phyloP scores from a whole-genome alignment of 2,113 vertebrate species.

The Nothoprocta perdicaria region DNA sequence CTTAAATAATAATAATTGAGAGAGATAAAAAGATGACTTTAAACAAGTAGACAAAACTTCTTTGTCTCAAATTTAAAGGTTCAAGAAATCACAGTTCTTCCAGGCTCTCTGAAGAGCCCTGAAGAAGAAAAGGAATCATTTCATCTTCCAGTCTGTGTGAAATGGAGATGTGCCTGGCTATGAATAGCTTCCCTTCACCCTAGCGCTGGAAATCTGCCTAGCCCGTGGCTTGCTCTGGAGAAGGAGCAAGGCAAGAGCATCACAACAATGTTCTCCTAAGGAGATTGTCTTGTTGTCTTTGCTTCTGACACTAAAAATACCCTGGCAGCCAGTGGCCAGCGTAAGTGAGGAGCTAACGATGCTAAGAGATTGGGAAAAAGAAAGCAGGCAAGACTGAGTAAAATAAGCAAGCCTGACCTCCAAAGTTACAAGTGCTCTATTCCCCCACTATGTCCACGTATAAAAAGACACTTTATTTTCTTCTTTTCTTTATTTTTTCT shows the following conservation, averaged over 20 bases:
- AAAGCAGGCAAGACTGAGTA: not conserved
- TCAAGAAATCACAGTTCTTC: not conserved
- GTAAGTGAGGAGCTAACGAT: not conserved
- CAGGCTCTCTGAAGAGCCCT: slow-evolving; percentile 33
- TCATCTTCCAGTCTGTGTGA: slow-evolving; percentile 45
- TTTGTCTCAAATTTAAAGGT: slow-evolving; percentile 1
- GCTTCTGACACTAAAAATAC: not conserved
- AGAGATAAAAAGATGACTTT: slow-evolving; percentile 16
- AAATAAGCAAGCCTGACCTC: not conserved
- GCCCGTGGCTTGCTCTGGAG: not conserved
- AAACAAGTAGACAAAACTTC: not conserved
- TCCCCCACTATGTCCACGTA: not conserved
- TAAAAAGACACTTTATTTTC: not conserved
- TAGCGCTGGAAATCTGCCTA: not conserved
- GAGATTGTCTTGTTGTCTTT: not conserved
- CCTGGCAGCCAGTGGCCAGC: not conserved
- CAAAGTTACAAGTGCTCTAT: not conserved
- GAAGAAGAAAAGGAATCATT: slow-evolving; percentile 29
- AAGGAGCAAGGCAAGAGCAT: not conserved
- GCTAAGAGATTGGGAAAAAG: not conserved
- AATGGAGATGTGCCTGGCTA: slow-evolving; percentile 36
- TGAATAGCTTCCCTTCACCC: not conserved
- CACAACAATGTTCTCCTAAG: not conserved
- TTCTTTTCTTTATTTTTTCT: not conserved
- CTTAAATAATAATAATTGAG: slow-evolving; percentile 18